Percentiles rank a stretch among this genome's conserved stretches.
Evolutionary conservation across 2,888 invertebrate genomes (phyloP).

Genomic region (Latrodectus hesperus): DNA sequence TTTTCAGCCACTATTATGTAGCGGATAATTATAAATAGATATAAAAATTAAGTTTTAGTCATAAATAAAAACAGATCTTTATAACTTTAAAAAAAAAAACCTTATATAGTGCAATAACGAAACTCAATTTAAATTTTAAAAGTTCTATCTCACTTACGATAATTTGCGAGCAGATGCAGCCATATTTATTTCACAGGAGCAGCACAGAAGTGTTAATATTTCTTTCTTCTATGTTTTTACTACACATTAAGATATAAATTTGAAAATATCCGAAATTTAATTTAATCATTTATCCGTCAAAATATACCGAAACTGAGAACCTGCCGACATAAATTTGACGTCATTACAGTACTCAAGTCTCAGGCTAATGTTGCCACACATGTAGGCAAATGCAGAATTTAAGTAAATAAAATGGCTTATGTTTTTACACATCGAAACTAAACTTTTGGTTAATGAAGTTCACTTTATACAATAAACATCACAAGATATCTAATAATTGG

Average conservation of each 20-base stretch:
- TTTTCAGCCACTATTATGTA: too few relatives aligned
- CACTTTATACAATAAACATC: too few relatives aligned
- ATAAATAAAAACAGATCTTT: too few relatives aligned
- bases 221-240: background rate
- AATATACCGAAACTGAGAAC: constrained; percentile 35
- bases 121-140: background rate
- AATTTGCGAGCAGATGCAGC: constrained; percentile 65
- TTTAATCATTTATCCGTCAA: constrained; percentile 57
- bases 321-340: constrained; percentile 64
- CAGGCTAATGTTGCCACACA: constrained; percentile 39
- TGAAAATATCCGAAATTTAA: constrained; percentile 3
- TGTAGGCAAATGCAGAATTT: too few relatives aligned
- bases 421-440: too few relatives aligned
- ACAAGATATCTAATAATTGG: too few relatives aligned
- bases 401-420: too few relatives aligned
- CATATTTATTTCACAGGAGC: constrained; percentile 25
- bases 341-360: constrained; percentile 43
- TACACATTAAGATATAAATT: constrained; percentile 30
- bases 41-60: too few relatives aligned
- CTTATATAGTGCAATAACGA: too few relatives aligned
- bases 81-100: background rate
- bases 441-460: too few relatives aligned
- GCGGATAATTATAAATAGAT: too few relatives aligned
- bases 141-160: constrained; percentile 43
- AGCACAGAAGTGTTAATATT: background rate